Conservation (phyloP, 2,113 vertebrate genomes). For the Ursus arctos region DNA sequence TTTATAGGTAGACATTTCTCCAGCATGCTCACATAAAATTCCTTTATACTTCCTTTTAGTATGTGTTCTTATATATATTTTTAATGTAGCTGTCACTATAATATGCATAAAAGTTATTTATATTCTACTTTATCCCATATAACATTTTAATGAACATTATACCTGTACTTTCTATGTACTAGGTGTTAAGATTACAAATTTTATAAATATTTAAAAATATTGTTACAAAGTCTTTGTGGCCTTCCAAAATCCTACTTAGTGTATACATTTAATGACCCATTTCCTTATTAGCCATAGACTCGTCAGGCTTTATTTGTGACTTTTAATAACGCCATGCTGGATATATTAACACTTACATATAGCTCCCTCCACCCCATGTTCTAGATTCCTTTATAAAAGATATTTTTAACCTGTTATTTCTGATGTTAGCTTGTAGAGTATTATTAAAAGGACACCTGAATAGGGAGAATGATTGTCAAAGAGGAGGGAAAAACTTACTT, state of each 20-base stretch:
- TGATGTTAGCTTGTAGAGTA: background rate
- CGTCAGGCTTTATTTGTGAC: background rate
- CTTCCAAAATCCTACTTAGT: background rate
- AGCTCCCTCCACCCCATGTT: background rate
- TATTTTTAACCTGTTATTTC: constrained; percentile 10
- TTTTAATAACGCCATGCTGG: background rate
- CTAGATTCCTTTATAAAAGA: background rate
- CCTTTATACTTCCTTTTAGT: background rate
- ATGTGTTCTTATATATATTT: background rate
- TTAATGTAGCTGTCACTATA: background rate
- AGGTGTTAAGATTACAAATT: background rate
- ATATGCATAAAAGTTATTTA: background rate
- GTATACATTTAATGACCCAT: background rate
- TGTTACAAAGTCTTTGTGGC: background rate
- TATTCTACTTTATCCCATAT: background rate
- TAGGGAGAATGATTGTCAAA: background rate
- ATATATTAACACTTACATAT: background rate
- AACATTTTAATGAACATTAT: background rate
- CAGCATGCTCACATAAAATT: background rate
- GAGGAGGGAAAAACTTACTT: background rate
- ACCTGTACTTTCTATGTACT: background rate
- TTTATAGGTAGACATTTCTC: background rate
- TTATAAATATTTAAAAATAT: background rate
- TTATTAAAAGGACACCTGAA: background rate
- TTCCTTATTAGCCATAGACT: background rate